These are phyloP conservation scores for Gnatocerus cornutus DNA, from an alignment of 2,888 invertebrate genomes.

Conservation along the genomic window DNA sequence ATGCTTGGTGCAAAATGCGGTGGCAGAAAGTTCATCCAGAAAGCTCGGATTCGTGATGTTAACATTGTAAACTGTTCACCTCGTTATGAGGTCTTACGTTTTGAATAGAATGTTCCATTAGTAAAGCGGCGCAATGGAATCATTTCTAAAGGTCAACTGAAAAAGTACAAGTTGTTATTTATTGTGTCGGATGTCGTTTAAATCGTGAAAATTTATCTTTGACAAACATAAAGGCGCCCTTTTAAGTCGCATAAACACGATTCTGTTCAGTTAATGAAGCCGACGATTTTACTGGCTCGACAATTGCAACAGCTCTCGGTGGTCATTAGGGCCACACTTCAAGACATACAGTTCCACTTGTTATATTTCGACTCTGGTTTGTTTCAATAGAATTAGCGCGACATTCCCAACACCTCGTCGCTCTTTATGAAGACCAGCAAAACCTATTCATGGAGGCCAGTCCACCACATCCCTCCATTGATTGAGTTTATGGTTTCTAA, in stretches of 20 bases:
- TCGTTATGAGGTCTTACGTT: constrained; percentile 31
- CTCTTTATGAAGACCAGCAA: no score
- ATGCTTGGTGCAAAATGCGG: background rate
- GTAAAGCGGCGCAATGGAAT: constrained; percentile 26
- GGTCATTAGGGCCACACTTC: background rate
- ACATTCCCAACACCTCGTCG: no score
- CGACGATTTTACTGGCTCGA: background rate
- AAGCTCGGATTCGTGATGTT: no score
- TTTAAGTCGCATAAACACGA: constrained; percentile 2
- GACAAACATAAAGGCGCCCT: constrained; percentile 14
- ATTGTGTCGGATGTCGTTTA: constrained; percentile 10
- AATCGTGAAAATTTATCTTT: constrained; percentile 17
- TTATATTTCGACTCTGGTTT: no score
- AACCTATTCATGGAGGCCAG: background rate
- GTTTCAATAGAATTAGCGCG: no score
- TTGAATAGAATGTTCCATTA: constrained; percentile 28
- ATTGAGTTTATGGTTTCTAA: constrained; percentile 22
- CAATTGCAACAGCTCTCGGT: no score
- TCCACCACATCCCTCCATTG: background rate
- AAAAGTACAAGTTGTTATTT: constrained; percentile 29
- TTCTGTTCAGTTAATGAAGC: constrained; percentile 8
- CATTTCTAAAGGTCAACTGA: constrained; percentile 19
- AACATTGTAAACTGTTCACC: constrained; percentile 29
- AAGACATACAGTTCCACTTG: background rate
- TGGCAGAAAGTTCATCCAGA: no score